Evolutionary conservation across 1,140 invertebrate species (phyloP).

Genomic region (Bombus sibiricus): DNA sequence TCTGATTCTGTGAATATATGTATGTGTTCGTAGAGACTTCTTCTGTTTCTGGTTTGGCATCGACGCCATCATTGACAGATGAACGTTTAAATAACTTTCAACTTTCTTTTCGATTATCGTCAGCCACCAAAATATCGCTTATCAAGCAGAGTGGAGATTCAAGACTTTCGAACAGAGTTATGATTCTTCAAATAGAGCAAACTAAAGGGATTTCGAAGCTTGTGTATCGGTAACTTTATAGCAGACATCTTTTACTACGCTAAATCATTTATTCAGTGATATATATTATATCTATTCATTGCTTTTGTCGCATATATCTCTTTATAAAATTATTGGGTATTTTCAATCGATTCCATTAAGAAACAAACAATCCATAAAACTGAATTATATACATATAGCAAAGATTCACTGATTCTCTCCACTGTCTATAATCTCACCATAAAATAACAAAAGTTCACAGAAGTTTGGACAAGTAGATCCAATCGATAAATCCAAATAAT

Average conservation of each 20-base stretch:
- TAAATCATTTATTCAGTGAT: no score
- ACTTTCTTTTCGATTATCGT: slow-evolving; percentile 4
- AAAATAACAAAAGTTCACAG: neutral
- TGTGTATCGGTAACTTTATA: no score
- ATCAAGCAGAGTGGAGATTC: neutral
- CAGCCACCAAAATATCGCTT: slow-evolving; percentile 8
- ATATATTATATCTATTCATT: no score
- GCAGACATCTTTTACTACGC: no score
- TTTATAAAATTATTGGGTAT: no score
- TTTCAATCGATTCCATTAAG: no score
- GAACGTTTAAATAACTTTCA: slow-evolving; percentile 1
- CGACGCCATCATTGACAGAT: neutral
- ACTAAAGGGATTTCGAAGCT: neutral
- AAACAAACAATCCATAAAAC: no score
- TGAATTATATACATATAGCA: no score
- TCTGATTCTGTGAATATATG: neutral
- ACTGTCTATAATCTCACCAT: no score
- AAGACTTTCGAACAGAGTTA: neutral
- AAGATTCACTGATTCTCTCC: neutral
- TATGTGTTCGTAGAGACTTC: neutral
- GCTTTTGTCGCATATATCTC: no score
- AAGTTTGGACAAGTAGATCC: neutral
- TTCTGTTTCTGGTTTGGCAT: neutral
- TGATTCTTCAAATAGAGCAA: neutral
- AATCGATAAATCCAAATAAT: neutral